These are phyloP conservation scores for Mimumesa dahlbomi DNA, from an alignment of 2,888 invertebrate species.

Conservation along the genomic window DNA sequence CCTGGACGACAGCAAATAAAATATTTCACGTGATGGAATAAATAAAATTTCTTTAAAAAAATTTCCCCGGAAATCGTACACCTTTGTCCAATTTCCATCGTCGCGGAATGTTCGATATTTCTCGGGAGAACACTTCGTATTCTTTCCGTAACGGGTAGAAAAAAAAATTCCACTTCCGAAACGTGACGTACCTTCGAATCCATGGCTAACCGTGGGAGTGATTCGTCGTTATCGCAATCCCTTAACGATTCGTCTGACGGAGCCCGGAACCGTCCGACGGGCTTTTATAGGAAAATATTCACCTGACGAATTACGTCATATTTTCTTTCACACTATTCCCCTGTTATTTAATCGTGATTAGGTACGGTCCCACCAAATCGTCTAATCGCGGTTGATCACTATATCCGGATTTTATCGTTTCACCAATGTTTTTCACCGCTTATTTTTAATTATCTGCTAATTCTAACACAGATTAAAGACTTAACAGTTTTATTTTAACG, in stretches of 20 bases:
- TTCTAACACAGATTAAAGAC: too few relatives aligned
- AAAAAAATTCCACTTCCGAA: background rate
- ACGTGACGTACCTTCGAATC: constrained; percentile 14
- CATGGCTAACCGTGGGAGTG: constrained; percentile 20
- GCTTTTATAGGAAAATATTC: constrained; percentile 57
- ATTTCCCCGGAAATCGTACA: too few relatives aligned
- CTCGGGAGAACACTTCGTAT: too few relatives aligned
- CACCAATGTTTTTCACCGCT: too few relatives aligned
- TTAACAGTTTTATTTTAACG: too few relatives aligned
- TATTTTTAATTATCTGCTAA: too few relatives aligned
- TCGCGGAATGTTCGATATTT: too few relatives aligned
- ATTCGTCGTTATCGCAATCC: background rate
- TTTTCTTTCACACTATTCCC: constrained; percentile 30
- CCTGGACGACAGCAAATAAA: too few relatives aligned
- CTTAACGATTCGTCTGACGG: constrained; percentile 23
- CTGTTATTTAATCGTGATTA: constrained; percentile 46
- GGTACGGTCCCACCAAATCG: constrained; percentile 5
- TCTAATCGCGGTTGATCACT: constrained; percentile 10
- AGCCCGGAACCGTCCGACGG: constrained; percentile 27
- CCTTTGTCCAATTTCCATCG: too few relatives aligned
- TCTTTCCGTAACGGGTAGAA: background rate
- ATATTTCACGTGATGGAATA: too few relatives aligned
- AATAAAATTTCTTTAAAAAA: too few relatives aligned
- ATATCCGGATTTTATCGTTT: too few relatives aligned
- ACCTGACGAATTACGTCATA: constrained; percentile 45